A percentile compares a stretch with the other conserved stretches of the same genome.
phyloP scores from a whole-genome alignment of 1,140 invertebrate genomes.

The Cyrtorhinus lividipennis region DNA sequence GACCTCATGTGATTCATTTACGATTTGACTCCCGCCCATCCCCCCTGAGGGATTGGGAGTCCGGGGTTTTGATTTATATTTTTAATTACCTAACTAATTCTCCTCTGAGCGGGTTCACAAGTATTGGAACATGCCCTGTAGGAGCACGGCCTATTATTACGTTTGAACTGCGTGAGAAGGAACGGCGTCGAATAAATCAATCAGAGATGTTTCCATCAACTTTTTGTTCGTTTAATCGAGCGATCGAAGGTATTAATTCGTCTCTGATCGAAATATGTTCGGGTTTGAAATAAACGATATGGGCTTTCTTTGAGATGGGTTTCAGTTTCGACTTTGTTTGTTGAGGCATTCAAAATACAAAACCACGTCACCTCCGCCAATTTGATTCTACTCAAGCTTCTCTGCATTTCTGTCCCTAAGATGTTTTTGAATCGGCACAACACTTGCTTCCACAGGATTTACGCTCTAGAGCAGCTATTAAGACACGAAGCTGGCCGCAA shows the following conservation, averaged over 20 bases:
- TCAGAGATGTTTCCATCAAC: not conserved
- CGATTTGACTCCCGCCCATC: not conserved
- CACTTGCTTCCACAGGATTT: too few species aligned
- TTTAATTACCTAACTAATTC: not conserved
- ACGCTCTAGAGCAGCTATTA: too few species aligned
- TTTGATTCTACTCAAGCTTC: too few species aligned
- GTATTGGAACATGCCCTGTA: not conserved
- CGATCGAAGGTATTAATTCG: not conserved
- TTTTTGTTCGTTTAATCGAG: not conserved
- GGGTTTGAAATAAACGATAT: not conserved
- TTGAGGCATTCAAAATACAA: too few species aligned
- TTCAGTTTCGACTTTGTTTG: too few species aligned
- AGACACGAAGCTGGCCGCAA: too few species aligned
- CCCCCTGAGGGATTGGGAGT: not conserved
- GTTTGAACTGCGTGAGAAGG: not conserved
- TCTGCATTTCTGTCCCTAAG: too few species aligned
- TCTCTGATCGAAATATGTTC: not conserved
- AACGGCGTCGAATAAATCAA: not conserved
- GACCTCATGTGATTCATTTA: not conserved
- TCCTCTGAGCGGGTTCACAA: not conserved
- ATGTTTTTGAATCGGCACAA: too few species aligned
- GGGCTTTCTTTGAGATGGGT: not conserved
- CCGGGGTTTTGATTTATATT: not conserved
- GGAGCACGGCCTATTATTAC: not conserved
- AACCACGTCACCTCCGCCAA: too few species aligned